Evolutionary conservation across 2,113 vertebrate species (phyloP).

Genomic region (Gymnogyps californianus): DNA sequence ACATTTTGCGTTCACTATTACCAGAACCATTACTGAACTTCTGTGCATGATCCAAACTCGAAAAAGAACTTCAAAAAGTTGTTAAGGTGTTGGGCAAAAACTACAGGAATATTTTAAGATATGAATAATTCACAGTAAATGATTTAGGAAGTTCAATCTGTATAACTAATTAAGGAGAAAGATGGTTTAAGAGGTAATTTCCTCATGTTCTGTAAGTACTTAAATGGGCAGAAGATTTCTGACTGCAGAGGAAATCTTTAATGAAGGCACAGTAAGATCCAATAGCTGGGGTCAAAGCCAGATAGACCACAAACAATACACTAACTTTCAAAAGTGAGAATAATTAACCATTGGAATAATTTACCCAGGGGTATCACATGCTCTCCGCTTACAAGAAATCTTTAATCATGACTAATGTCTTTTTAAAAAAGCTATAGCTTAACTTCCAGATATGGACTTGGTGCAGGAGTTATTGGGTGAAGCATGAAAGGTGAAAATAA

Average conservation of each 20-base stretch:
- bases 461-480: neutral
- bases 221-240: constrained; percentile 23
- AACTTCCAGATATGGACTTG: neutral
- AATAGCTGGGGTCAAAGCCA: neutral
- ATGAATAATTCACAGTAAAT: constrained; percentile 50
- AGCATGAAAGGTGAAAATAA: neutral
- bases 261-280: neutral
- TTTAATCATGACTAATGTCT: neutral
- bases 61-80: neutral
- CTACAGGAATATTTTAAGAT: neutral
- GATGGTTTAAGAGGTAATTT: constrained; percentile 47
- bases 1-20: neutral
- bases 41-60: neutral
- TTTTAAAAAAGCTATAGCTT: neutral
- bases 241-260: constrained; percentile 9
- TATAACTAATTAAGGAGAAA: constrained; percentile 43
- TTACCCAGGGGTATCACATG: neutral
- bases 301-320: constrained; percentile 12
- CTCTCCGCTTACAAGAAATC: neutral
- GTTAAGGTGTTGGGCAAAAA: neutral
- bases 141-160: constrained; percentile 52
- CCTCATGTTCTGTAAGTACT: neutral
- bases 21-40: neutral
- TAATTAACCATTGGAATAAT: neutral
- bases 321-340: constrained; percentile 1